Conservation (phyloP, 2,797 vertebrate genomes). For the Manis crassicaudata region DNA sequence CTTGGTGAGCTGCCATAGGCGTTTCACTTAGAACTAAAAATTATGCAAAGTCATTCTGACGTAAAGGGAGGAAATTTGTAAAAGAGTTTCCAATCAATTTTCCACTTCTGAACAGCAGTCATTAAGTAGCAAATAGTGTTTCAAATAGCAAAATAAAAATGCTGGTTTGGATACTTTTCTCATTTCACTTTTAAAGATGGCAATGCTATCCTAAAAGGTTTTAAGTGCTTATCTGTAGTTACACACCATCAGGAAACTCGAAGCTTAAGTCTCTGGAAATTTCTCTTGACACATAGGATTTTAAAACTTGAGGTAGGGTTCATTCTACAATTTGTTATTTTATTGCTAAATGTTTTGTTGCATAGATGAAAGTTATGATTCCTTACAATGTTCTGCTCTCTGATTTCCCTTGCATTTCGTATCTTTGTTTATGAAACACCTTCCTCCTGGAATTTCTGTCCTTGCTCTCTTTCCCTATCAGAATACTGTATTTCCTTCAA, state of each 20-base stretch:
- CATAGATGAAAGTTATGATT: background rate
- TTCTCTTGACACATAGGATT: background rate
- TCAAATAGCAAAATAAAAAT: constrained; percentile 35
- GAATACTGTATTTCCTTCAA: background rate
- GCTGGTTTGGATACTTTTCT: background rate
- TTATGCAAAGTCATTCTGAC: constrained; percentile 27
- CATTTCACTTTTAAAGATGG: constrained; percentile 35
- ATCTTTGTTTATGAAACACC: background rate
- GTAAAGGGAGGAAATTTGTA: background rate
- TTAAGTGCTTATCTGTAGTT: background rate
- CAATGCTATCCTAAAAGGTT: background rate
- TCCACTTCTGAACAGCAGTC: background rate
- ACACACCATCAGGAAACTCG: background rate
- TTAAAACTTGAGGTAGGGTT: background rate
- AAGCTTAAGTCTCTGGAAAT: background rate
- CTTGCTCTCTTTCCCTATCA: background rate
- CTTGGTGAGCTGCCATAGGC: constrained; percentile 3
- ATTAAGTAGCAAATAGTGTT: constrained; percentile 39
- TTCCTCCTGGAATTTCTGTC: background rate
- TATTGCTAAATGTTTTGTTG: background rate
- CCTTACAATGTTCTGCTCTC: background rate
- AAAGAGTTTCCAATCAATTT: constrained; percentile 45
- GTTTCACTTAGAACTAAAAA: constrained; percentile 60
- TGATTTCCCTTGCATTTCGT: background rate
- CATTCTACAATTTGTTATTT: background rate